A percentile compares a stretch with the other conserved stretches of the same genome.
phyloP scores from a whole-genome alignment of 2,113 vertebrate species.

The Anhinga rufa region DNA sequence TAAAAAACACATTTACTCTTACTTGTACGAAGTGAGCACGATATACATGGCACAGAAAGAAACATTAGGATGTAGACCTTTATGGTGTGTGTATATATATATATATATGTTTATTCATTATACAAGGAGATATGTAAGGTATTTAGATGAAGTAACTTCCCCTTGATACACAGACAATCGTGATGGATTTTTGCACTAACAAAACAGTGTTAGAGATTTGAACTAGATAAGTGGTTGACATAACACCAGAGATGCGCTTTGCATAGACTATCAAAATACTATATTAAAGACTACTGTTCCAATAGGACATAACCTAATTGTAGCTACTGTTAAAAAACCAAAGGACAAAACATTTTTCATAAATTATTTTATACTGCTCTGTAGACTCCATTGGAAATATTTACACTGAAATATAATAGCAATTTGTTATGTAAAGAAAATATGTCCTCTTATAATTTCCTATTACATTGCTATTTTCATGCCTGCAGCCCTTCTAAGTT shows the following conservation, averaged over 20 bases:
- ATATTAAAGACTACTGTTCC: slow-evolving; percentile 79
- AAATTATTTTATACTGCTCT: background rate
- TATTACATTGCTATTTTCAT: background rate
- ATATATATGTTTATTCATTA: background rate
- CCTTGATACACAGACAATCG: background rate
- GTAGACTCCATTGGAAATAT: background rate
- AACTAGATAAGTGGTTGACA: background rate
- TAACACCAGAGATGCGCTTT: background rate
- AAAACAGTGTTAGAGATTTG: background rate
- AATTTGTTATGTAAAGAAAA: background rate
- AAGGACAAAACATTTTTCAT: background rate
- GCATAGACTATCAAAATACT: slow-evolving; percentile 37
- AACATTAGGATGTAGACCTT: background rate
- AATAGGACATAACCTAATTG: slow-evolving; percentile 70
- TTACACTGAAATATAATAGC: background rate
- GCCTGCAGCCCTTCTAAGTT: background rate
- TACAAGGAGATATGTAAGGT: background rate
- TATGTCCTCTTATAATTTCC: background rate
- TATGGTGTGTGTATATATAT: no score
- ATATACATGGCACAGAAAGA: background rate
- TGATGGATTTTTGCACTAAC: background rate
- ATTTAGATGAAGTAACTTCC: background rate
- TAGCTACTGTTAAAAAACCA: slow-evolving; percentile 64
- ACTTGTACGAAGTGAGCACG: background rate
- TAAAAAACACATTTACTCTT: background rate